phyloP scores from a whole-genome alignment of 2,888 invertebrate genomes.

The Molanna angustata region DNA sequence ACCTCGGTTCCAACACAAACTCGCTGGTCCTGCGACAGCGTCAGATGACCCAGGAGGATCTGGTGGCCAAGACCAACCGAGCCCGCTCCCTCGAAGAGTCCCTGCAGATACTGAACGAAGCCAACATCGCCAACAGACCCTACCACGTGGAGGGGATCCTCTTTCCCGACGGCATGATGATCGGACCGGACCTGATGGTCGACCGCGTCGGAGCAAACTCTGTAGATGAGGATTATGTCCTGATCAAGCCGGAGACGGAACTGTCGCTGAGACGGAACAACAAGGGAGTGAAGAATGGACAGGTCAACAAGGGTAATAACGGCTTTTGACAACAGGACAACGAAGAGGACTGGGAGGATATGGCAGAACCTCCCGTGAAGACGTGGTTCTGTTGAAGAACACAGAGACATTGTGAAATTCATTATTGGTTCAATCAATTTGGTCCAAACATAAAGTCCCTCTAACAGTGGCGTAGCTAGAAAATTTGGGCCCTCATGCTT shows the following conservation, averaged over 20 bases:
- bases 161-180: conserved; percentile 15
- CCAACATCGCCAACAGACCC: conserved; percentile 42
- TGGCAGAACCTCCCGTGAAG: conserved; percentile 45
- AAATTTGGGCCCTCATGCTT: too few relatives aligned
- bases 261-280: conserved; percentile 13
- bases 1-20: conserved; percentile 44
- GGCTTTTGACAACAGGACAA: conserved; percentile 23
- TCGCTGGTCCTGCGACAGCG: conserved; percentile 45
- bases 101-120: conserved; percentile 49
- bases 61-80: conserved; percentile 19
- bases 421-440: too few relatives aligned
- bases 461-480: too few relatives aligned
- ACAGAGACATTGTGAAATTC: background rate
- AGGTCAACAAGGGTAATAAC: conserved; percentile 15
- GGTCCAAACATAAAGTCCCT: too few relatives aligned
- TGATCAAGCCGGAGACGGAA: conserved; percentile 37
- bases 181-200: conserved; percentile 34
- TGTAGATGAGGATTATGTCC: conserved; percentile 49
- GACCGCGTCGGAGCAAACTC: conserved; percentile 46
- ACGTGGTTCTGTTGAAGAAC: conserved; percentile 54
- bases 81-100: conserved; percentile 47
- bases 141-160: conserved; percentile 41
- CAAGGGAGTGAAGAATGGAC: conserved; percentile 20
- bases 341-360: conserved; percentile 49
- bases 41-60: conserved; percentile 32